Conservation (phyloP, 30 jellyfish, hydroid and myxozoan genomes). For the Aurelia sp. region DNA sequence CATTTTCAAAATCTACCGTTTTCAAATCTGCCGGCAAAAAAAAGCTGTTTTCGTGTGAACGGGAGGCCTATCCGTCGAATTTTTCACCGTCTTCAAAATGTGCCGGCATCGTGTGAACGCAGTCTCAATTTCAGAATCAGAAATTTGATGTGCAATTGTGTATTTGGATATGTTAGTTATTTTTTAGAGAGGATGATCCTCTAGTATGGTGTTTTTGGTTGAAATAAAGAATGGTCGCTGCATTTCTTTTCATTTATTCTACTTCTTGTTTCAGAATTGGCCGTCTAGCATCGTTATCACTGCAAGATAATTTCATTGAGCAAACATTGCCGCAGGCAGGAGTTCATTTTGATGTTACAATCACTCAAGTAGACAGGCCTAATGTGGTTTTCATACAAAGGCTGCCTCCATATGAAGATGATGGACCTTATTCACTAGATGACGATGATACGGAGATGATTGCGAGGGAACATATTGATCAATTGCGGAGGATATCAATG, state of each 20-base stretch:
- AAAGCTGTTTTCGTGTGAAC: too few species aligned
- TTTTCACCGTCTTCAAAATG: too few species aligned
- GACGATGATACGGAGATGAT: constrained; percentile 57
- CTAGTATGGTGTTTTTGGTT: too few species aligned
- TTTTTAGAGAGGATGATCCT: too few species aligned
- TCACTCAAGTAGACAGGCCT: constrained; percentile 86
- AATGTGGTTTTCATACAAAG: constrained; percentile 79
- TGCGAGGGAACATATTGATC: constrained; percentile 54
- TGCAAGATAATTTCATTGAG: neutral
- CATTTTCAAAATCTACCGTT: too few species aligned
- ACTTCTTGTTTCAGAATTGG: constrained; percentile 8
- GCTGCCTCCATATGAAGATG: constrained; percentile 43
- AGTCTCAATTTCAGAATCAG: too few species aligned
- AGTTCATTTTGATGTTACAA: constrained; percentile 78
- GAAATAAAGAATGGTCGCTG: too few species aligned
- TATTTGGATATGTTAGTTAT: too few species aligned
- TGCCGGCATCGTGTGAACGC: too few species aligned
- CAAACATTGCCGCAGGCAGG: constrained; percentile 79
- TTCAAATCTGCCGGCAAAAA: too few species aligned
- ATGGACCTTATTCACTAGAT: constrained; percentile 24
- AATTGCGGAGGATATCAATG: constrained; percentile 8
- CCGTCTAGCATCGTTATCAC: constrained; percentile 16
- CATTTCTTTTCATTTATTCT: neutral
- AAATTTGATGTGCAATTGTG: too few species aligned
- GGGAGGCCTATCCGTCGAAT: too few species aligned